These are phyloP conservation scores for Conistra vaccinii DNA, from an alignment of 2,888 invertebrate genomes.

Conservation along the genomic window DNA sequence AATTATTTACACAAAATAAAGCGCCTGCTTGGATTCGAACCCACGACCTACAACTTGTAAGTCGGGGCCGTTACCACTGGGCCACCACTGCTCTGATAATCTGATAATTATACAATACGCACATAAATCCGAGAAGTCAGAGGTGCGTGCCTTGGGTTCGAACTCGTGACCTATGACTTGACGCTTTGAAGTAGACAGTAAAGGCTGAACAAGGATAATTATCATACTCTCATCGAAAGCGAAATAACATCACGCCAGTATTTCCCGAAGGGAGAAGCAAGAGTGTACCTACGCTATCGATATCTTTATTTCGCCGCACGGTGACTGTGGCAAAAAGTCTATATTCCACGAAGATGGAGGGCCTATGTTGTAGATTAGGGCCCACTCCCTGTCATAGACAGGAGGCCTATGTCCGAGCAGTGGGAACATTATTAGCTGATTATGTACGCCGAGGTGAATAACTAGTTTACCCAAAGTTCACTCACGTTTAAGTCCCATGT, in stretches of 20 bases:
- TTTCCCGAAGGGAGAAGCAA: not conserved
- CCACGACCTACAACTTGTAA: too few species aligned
- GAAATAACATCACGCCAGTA: not conserved
- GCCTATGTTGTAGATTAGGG: not conserved
- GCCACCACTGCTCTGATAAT: too few species aligned
- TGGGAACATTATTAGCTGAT: not conserved
- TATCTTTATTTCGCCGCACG: not conserved
- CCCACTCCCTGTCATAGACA: not conserved
- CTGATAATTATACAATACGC: too few species aligned
- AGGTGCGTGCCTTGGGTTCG: too few species aligned
- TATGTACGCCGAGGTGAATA: not conserved
- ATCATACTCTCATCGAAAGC: not conserved
- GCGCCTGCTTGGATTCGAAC: too few species aligned
- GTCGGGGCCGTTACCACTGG: too few species aligned
- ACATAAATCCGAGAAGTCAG: too few species aligned
- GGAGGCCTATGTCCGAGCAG: not conserved
- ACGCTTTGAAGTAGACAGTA: not conserved
- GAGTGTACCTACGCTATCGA: not conserved
- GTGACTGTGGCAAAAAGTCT: too few species aligned
- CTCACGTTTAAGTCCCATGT: too few species aligned
- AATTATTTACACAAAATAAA: too few species aligned
- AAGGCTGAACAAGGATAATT: not conserved
- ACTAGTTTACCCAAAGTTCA: not conserved
- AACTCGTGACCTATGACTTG: too few species aligned
- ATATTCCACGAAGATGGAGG: not conserved